Base-by-base conservation (phyloP, 1,140 invertebrate genomes). In the Stratiolaelaps scimitus region DNA sequence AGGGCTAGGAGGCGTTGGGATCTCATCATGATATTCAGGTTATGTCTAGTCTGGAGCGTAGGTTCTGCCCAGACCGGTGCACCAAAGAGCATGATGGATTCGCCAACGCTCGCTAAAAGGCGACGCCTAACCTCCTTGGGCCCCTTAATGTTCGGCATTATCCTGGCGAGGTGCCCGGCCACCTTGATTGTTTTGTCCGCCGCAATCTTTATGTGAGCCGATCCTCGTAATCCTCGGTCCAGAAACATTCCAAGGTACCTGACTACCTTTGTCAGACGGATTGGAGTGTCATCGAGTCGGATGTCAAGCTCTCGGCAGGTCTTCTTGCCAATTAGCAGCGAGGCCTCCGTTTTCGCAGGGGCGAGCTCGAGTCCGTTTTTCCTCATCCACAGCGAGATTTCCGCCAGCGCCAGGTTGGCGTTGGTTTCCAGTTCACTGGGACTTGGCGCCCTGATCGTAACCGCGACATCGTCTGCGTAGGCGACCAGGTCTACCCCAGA, bases 311-410 rank as follows among this genome's bases (percentile, higher is more conserved):
- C 44, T 45, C 44, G 44, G 44, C 44, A 45, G 13, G 13, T 45
- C 44, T 45, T 45, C 44, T 45, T 45, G 13, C 44, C n/a, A n/a
- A 45, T 45, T n/a, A 45, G 44, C 44, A 45, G 44, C 13, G n/a
- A 13, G 13, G 44, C 44, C 44, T 45, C 44, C 13, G 44, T 45
- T n/a, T 45, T 45, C n/a, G 13, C 44, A n/a, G 44, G 44, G 13
- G 44, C 44, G n/a, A 45, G 13, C 44, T 45, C 44, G 13, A 45
- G 44, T 13, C 44, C n/a, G n/a, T n/a, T 13, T n/a, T 45, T 13
- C n/a, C n/a, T n/a, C 44, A 45, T 45, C 44, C 44, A 45, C n/a
- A 13, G 13, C 44, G 44, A 13, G 13, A 45, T n/a, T n/a, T 45
- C n/a, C 44, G 13, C 44, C 44, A 45, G 13, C 13, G 44, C 44